These are phyloP conservation scores for Polia nebulosa DNA, from an alignment of 2,888 invertebrate genomes.

Conservation along the genomic window DNA sequence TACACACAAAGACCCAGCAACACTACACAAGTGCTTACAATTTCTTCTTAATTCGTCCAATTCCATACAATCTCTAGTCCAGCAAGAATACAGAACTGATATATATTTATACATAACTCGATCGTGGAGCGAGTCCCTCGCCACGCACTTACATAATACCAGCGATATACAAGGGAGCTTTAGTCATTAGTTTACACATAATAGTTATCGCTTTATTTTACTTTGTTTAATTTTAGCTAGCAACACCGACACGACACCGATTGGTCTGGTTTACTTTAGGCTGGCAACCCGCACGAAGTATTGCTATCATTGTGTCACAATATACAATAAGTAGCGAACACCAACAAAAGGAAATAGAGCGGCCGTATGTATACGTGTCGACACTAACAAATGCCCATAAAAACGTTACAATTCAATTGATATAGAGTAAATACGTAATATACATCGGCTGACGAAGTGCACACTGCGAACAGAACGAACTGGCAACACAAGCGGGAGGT, in stretches of 20 bases:
- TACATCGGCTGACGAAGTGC: slow-evolving; percentile 46
- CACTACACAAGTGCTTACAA: slow-evolving; percentile 3
- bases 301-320: slow-evolving; percentile 79
- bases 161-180: slow-evolving; percentile 79
- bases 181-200: slow-evolving; percentile 73
- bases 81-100: slow-evolving; percentile 35
- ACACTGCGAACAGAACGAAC: slow-evolving; percentile 28
- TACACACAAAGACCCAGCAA: slow-evolving; percentile 20
- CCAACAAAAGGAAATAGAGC: slow-evolving; percentile 42
- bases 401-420: slow-evolving; percentile 24
- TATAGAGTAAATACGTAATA: slow-evolving; percentile 17
- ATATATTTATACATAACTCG: slow-evolving; percentile 35
- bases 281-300: slow-evolving; percentile 80
- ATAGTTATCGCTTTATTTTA: slow-evolving; percentile 74
- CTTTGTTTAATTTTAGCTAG: slow-evolving; percentile 75
- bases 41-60: slow-evolving; percentile 13
- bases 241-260: slow-evolving; percentile 88
- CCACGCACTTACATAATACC: slow-evolving; percentile 66
- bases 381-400: slow-evolving; percentile 39
- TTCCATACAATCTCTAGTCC: slow-evolving; percentile 10
- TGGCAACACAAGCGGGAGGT: slow-evolving; percentile 49
- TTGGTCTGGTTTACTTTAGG: slow-evolving; percentile 85
- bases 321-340: slow-evolving; percentile 54
- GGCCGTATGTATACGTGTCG: slow-evolving; percentile 20
- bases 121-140: slow-evolving; percentile 59